Evolutionary conservation across 2,113 vertebrate species (phyloP).

Genomic region (Poeciliopsis retropinna): DNA sequence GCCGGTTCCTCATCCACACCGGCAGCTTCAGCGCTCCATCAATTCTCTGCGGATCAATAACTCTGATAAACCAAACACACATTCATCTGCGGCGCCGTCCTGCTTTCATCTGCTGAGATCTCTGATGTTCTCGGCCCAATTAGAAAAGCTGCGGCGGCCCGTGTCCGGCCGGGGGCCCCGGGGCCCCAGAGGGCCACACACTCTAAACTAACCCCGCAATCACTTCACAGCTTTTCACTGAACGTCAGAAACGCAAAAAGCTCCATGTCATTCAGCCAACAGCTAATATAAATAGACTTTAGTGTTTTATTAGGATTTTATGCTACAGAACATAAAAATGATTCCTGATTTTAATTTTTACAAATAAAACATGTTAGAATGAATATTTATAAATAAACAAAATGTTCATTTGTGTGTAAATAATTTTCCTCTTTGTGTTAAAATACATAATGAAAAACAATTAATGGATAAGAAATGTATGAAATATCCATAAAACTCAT

Average conservation of each 20-base stretch:
- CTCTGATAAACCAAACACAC: background rate
- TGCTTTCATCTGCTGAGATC: background rate
- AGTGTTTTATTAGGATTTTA: too few relatives aligned
- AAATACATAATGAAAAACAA: too few relatives aligned
- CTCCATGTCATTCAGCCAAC: background rate
- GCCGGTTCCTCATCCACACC: slow-evolving; percentile 6
- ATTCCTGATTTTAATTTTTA: too few relatives aligned
- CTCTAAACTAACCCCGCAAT: background rate
- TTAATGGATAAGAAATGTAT: too few relatives aligned
- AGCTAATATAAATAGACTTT: too few relatives aligned
- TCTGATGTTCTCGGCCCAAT: background rate
- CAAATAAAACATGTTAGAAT: too few relatives aligned
- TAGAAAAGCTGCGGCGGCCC: background rate
- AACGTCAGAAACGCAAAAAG: background rate
- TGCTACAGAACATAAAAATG: too few relatives aligned
- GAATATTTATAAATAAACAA: too few relatives aligned
- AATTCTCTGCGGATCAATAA: slow-evolving; percentile 35
- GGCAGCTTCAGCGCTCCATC: slow-evolving; percentile 4
- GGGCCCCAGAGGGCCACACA: background rate
- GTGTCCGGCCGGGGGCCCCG: background rate
- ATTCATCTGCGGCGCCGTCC: background rate
- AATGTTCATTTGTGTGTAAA: background rate
- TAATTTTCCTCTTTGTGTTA: too few relatives aligned
- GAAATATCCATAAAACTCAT: too few relatives aligned
- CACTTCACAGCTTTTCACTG: background rate